Evolutionary conservation across 2,797 vertebrate species (phyloP).

Genomic region (Alcedo atthis): DNA sequence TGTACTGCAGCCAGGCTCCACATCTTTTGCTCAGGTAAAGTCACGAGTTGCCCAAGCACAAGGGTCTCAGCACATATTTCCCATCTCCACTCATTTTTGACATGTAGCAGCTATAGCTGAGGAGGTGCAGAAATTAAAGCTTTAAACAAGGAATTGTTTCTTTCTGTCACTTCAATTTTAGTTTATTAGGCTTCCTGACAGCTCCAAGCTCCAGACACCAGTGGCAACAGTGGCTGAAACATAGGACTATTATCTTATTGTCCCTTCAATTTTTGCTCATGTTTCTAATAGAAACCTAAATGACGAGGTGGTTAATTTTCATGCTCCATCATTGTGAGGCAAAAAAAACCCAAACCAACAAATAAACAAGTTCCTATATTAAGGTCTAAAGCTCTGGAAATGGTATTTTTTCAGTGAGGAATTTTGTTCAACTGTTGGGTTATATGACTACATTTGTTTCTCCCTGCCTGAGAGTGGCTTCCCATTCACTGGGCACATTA

Average conservation of each 20-base stretch:
- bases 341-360: neutral
- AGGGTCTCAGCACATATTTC: neutral
- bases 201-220: neutral
- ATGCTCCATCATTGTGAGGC: neutral
- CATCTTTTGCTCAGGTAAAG: neutral
- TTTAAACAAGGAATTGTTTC: constrained; percentile 26
- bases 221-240: neutral
- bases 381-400: neutral
- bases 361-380: neutral
- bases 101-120: neutral
- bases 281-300: constrained; percentile 41
- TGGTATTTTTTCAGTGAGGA: neutral
- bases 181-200: constrained; percentile 17
- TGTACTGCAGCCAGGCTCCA: neutral
- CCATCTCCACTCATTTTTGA: neutral
- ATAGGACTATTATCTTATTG: neutral
- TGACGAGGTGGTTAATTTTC: constrained; percentile 37
- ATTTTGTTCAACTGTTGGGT: neutral
- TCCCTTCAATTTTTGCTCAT: constrained; percentile 21
- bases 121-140: constrained; percentile 6
- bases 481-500: neutral
- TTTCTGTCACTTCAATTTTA: constrained; percentile 1
- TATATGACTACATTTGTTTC: neutral
- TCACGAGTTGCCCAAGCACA: neutral
- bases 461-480: neutral